Evolutionary conservation across 2,888 invertebrate genomes (phyloP).

Genomic region (Autographa gamma): DNA sequence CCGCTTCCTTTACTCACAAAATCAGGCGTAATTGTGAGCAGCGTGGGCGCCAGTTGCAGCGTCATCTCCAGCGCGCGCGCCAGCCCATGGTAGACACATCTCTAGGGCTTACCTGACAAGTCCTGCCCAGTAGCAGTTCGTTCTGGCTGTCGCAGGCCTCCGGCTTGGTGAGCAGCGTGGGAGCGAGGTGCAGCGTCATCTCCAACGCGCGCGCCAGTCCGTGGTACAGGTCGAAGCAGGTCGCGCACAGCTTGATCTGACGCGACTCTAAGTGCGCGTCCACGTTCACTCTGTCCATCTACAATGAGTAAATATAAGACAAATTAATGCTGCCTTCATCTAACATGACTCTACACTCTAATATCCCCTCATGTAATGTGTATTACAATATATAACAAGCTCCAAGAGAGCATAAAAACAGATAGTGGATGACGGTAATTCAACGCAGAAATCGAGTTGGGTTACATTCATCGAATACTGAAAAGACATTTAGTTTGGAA

Average conservation of each 20-base stretch:
- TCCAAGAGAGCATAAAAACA: too few relatives aligned
- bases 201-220: conserved; percentile 94
- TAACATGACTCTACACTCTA: too few relatives aligned
- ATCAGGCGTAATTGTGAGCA: conserved; percentile 87
- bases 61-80: conserved; percentile 95
- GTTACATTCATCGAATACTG: too few relatives aligned
- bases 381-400: too few relatives aligned
- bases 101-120: conserved; percentile 74
- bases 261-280: conserved; percentile 91
- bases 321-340: too few relatives aligned
- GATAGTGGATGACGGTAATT: too few relatives aligned
- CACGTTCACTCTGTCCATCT: conserved; percentile 81
- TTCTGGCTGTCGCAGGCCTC: conserved; percentile 90
- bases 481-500: too few relatives aligned
- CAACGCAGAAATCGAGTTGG: too few relatives aligned
- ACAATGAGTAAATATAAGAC: conserved; percentile 1
- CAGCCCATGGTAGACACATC: conserved; percentile 90
- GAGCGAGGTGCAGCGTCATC: conserved; percentile 92
- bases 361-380: too few relatives aligned
- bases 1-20: too few relatives aligned
- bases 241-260: conserved; percentile 94
- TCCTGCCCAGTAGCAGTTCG: conserved; percentile 92
- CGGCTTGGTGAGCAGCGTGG: conserved; percentile 90
- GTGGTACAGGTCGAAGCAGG: conserved; percentile 94
- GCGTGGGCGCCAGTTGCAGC: conserved; percentile 89